Evolutionary conservation across 2,888 invertebrate species (phyloP), one percentile per base, ranked within the genome.

Genomic region (Leucoma salicis): DNA sequence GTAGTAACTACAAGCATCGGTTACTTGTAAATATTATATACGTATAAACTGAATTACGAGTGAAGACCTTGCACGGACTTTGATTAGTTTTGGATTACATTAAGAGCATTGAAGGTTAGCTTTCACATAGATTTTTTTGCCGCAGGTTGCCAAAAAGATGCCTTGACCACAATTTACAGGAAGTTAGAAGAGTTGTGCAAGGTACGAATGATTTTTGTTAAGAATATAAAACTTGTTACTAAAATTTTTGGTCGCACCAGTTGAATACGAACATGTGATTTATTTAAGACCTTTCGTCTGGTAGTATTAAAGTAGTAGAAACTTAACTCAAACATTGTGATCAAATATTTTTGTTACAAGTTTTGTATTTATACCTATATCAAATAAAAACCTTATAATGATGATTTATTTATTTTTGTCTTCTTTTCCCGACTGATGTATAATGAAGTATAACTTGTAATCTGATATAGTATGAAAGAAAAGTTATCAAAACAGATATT

Each of bases 341-440:
- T 8, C 13, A 29, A 29, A 29, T 3, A 5, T 7, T 29, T 29
- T n/a, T 27, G n/a, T 27, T 27, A 11, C n/a, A 13, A 3, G 10
- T 12, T 16, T 5, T 3, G 16, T 36, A 29, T 14, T 13, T 8
- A 27, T 11, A 27, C 4, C 3, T n/a, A 6, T 29, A 13, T 13
- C 29, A 2, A 21, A 14, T 2, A 14, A n/a, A 6, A 21, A 31
- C 31, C 35, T 31, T 5, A 3, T 27, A 6, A 69, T 81, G 79
- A 79, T 80, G 79, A 79, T 65, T 66, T 39, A 40, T 42, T 53
- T 42, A 37, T 57, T 72, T 74, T 74, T 74, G 80, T 78, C 79
- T 79, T 80, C 78, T 80, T 81, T 80, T 78, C 80, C 79, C 79
- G 76, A 67, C 79, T 68, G 78, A 79, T 57, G 46, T 46, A 74